Evolutionary conservation across 2,797 vertebrate genomes (phyloP).

Genomic region (Pagetopsis macropterus): DNA sequence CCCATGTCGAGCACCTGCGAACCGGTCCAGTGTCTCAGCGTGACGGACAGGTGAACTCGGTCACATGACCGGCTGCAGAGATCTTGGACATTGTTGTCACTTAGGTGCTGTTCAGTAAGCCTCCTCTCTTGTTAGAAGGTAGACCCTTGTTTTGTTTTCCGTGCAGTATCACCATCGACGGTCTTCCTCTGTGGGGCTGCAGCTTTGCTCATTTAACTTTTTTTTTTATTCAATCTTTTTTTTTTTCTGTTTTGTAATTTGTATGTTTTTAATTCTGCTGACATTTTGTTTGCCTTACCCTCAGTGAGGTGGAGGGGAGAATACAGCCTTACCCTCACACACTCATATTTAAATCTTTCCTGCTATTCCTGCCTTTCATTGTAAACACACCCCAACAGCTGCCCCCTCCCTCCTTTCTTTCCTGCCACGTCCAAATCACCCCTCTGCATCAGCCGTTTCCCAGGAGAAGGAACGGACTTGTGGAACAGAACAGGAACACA

Average conservation of each 20-base stretch:
- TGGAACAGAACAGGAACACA: slow-evolving; percentile 35
- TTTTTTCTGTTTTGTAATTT: slow-evolving; percentile 49
- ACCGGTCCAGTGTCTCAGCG: slow-evolving; percentile 6
- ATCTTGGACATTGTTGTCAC: slow-evolving; percentile 11
- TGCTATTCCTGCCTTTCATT: not conserved
- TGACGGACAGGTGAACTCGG: slow-evolving; percentile 1
- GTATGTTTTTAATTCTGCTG: slow-evolving; percentile 69
- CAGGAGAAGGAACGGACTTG: slow-evolving; percentile 23
- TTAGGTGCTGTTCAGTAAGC: slow-evolving; percentile 29
- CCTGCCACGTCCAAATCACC: slow-evolving; percentile 10
- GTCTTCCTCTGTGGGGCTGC: slow-evolving; percentile 51
- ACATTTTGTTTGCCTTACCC: slow-evolving; percentile 59
- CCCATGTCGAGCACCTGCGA: slow-evolving; percentile 1
- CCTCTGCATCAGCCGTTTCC: slow-evolving; percentile 17
- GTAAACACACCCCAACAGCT: not conserved
- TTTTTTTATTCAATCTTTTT: slow-evolving; percentile 27
- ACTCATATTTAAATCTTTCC: not conserved
- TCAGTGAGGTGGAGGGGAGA: slow-evolving; percentile 35
- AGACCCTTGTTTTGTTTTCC: not conserved
- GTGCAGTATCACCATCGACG: slow-evolving; percentile 26
- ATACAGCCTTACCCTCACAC: slow-evolving; percentile 29
- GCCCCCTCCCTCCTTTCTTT: slow-evolving; percentile 14
- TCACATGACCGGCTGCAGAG: not conserved
- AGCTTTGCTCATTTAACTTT: slow-evolving; percentile 55
- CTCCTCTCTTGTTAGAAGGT: slow-evolving; percentile 3